Evolutionary conservation across 1,140 invertebrate species (phyloP).

Genomic region (Achroia grisella): DNA sequence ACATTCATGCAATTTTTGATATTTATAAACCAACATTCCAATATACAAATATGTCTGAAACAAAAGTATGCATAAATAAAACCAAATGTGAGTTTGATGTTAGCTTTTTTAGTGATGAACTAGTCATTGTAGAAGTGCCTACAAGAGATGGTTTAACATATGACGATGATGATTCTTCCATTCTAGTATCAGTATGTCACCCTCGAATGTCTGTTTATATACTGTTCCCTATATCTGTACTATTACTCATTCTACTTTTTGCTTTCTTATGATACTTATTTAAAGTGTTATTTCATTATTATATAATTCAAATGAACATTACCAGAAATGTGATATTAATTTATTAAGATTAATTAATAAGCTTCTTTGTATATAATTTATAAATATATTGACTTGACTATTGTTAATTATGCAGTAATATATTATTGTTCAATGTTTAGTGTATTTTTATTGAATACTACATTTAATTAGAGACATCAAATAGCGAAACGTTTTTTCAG

Average conservation of each 20-base stretch:
- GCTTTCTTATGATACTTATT: conserved; percentile 80
- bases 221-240: conserved; percentile 83
- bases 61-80: conserved; percentile 81
- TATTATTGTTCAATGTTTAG: too few relatives aligned
- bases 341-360: conserved; percentile 37
- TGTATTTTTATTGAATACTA: too few relatives aligned
- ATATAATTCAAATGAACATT: conserved; percentile 53
- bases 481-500: too few relatives aligned
- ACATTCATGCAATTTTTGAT: conserved; percentile 87
- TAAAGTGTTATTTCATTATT: conserved; percentile 38
- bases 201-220: conserved; percentile 85
- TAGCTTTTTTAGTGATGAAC: conserved; percentile 80
- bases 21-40: conserved; percentile 88
- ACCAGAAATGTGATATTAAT: conserved; percentile 63
- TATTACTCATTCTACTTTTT: conserved; percentile 83
- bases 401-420: too few relatives aligned
- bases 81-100: conserved; percentile 84
- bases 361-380: not conserved
- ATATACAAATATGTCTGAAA: conserved; percentile 81
- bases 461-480: too few relatives aligned
- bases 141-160: conserved; percentile 85
- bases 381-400: too few relatives aligned
- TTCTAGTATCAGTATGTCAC: conserved; percentile 82
- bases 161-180: conserved; percentile 80
- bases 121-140: conserved; percentile 86